Conservation (phyloP, 2,797 vertebrate species). For the Novumbra hubbsi region DNA sequence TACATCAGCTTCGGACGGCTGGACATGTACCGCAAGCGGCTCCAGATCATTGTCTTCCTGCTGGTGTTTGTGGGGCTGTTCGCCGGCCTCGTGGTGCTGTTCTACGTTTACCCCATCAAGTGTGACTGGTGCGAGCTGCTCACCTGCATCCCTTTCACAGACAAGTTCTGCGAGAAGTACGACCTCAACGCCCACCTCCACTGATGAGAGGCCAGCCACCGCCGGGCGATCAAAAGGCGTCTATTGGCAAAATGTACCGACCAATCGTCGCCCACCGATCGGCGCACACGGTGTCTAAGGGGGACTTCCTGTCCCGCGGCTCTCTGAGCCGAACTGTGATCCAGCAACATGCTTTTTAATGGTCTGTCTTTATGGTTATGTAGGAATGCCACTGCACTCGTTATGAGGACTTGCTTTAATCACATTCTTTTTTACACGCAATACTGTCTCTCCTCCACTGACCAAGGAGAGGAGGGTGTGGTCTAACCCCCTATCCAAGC, state of each 20-base stretch:
- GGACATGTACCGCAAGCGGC: conserved; percentile 96
- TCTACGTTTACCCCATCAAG: conserved; percentile 93
- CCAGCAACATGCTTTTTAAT: conserved; percentile 57
- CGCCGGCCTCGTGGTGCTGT: conserved; percentile 91
- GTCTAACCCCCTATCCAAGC: conserved; percentile 46
- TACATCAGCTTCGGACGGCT: conserved; percentile 97
- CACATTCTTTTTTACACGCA: conserved; percentile 47
- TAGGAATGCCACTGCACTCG: conserved; percentile 54
- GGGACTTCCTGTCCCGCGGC: conserved; percentile 30
- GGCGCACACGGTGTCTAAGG: conserved; percentile 22
- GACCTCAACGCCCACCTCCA: conserved; percentile 97
- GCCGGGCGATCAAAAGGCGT: conserved; percentile 28
- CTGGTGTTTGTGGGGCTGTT: conserved; percentile 92
- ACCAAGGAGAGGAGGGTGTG: conserved; percentile 57
- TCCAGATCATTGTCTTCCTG: conserved; percentile 94
- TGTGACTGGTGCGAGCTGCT: conserved; percentile 97
- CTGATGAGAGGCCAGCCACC: conserved; percentile 63
- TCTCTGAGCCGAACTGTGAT: conserved; percentile 55
- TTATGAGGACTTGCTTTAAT: conserved; percentile 50
- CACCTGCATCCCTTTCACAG: conserved; percentile 98
- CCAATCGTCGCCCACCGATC: conserved; percentile 29
- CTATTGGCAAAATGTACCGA: conserved; percentile 24
- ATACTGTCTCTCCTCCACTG: conserved; percentile 57
- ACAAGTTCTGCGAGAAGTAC: conserved; percentile 99
- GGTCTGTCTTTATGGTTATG: conserved; percentile 58